A percentile compares a stretch with the other conserved stretches of the same genome.
Conservation (phyloP, 1,140 invertebrate genomes). For the Leptestheria dahalacensis region DNA sequence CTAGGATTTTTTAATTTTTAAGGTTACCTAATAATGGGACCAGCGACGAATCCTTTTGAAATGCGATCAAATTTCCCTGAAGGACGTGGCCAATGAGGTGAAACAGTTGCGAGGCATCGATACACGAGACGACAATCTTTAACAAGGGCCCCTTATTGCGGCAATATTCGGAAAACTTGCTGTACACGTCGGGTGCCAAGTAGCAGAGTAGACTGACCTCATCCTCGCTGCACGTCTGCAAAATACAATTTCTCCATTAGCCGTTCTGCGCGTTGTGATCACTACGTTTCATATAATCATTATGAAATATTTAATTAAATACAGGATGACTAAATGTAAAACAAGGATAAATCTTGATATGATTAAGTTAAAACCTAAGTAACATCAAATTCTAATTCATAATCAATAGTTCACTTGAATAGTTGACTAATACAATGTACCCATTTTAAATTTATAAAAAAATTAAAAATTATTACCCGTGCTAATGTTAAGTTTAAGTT, state of each 20-base stretch:
- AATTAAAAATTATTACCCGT: too few relatives aligned
- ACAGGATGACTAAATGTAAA: too few relatives aligned
- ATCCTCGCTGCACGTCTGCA: constrained; percentile 62
- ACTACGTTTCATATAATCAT: too few relatives aligned
- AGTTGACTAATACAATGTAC: too few relatives aligned
- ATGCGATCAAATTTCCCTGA: constrained; percentile 54
- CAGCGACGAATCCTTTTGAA: constrained; percentile 33
- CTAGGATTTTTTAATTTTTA: neutral
- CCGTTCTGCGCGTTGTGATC: too few relatives aligned
- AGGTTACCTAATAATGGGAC: constrained; percentile 34
- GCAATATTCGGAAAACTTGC: constrained; percentile 70
- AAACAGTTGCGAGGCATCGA: constrained; percentile 77
- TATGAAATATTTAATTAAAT: too few relatives aligned
- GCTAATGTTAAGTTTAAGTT: too few relatives aligned
- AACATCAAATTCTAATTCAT: too few relatives aligned
- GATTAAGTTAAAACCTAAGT: too few relatives aligned
- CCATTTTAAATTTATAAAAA: too few relatives aligned
- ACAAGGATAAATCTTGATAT: too few relatives aligned
- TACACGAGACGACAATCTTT: constrained; percentile 68
- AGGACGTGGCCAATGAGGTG: constrained; percentile 77
- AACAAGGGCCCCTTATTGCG: constrained; percentile 72
- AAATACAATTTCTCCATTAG: constrained; percentile 17
- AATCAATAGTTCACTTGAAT: too few relatives aligned
- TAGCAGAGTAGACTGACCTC: constrained; percentile 75
- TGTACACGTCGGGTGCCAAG: constrained; percentile 79